A percentile compares a stretch with the other conserved stretches of the same genome.
Evolutionary conservation across 2,797 vertebrate genomes (phyloP).

Genomic region (Eupleurogrammus muticus): DNA sequence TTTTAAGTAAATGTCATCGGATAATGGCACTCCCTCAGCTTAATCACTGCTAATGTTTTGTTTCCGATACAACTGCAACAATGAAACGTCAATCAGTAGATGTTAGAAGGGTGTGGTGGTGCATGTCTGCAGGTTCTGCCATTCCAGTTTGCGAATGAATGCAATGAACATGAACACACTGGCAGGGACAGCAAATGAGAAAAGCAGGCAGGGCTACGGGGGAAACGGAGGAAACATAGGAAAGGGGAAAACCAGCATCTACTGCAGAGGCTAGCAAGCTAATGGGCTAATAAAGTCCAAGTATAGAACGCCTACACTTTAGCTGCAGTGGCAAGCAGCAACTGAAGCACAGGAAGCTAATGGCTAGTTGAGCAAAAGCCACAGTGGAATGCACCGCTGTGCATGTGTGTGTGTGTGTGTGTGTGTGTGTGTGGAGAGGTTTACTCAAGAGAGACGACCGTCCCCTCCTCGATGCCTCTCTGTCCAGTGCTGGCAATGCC

Average conservation of each 20-base stretch:
- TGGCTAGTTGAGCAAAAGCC: constrained; percentile 80
- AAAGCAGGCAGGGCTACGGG: constrained; percentile 62
- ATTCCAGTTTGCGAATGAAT: constrained; percentile 61
- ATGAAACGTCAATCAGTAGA: constrained; percentile 51
- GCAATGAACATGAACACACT: constrained; percentile 12
- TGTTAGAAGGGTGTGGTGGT: constrained; percentile 62
- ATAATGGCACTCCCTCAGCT: constrained; percentile 20
- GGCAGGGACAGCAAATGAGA: constrained; percentile 56
- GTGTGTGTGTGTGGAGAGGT: constrained; percentile 33
- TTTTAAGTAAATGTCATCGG: constrained; percentile 8
- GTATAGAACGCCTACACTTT: constrained; percentile 67
- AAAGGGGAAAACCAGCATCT: constrained; percentile 33
- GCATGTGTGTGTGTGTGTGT: constrained; percentile 44
- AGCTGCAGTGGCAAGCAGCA: constrained; percentile 63
- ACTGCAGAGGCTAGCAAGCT: constrained; percentile 59
- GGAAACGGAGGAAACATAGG: constrained; percentile 18
- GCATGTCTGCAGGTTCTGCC: constrained; percentile 48
- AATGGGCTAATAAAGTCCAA: constrained; percentile 82
- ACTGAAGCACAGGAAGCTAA: constrained; percentile 72
- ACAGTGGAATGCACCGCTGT: constrained; percentile 73
- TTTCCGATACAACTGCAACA: constrained; percentile 34
- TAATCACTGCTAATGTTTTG: constrained; percentile 34
- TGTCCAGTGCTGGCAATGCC: constrained; percentile 53
- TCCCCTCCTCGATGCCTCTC: constrained; percentile 42
- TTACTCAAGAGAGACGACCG: constrained; percentile 42